Evolutionary conservation across 2,113 vertebrate species (phyloP).

Genomic region (Dunckerocampus dactyliophorus): DNA sequence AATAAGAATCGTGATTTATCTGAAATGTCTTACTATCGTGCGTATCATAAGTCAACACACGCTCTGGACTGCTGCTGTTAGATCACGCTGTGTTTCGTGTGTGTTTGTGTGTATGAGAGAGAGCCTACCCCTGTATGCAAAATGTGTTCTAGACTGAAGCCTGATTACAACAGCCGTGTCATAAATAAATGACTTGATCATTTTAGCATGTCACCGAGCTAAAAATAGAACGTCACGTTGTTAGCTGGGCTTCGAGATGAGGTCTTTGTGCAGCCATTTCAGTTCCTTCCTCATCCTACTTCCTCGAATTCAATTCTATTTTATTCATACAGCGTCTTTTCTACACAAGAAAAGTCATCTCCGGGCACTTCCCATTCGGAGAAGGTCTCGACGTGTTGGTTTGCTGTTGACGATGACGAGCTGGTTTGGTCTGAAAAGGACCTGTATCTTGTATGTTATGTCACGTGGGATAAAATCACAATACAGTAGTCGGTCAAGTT

Average conservation of each 20-base stretch:
- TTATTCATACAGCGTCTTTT: not conserved
- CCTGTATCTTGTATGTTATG: too few species aligned
- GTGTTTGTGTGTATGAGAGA: not conserved
- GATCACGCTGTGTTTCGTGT: constrained; percentile 10
- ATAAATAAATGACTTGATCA: constrained; percentile 56
- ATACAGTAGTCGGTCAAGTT: too few species aligned
- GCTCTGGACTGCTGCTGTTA: constrained; percentile 12
- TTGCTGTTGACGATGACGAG: not conserved
- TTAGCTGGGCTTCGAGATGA: constrained; percentile 27
- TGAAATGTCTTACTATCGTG: constrained; percentile 5
- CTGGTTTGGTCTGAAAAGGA: not conserved
- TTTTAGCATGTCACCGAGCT: constrained; percentile 44
- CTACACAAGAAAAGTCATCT: not conserved
- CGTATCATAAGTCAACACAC: constrained; percentile 5
- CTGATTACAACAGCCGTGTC: constrained; percentile 44
- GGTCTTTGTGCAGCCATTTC: constrained; percentile 39
- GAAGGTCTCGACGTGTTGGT: not conserved
- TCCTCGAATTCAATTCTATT: constrained; percentile 2
- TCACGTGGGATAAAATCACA: too few species aligned
- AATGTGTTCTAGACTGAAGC: constrained; percentile 31
- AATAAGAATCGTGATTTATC: not conserved
- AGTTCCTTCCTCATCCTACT: constrained; percentile 18
- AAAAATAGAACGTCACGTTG: constrained; percentile 48
- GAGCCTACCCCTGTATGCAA: constrained; percentile 30
- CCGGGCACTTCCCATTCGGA: not conserved